Evolutionary conservation across 1,140 invertebrate genomes (phyloP).

Genomic region (Ostrea denselamellosa): DNA sequence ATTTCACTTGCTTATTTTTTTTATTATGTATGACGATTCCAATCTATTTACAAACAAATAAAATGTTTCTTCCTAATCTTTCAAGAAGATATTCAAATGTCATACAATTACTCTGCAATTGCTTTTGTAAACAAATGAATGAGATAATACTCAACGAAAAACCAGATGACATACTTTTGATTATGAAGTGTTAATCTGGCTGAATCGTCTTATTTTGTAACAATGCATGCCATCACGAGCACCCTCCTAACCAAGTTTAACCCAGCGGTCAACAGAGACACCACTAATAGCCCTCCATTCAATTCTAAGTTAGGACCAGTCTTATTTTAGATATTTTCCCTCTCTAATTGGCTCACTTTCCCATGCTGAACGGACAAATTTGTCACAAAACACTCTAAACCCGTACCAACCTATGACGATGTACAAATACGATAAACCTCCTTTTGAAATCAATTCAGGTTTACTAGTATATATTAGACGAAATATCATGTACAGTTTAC

Average conservation of each 20-base stretch:
- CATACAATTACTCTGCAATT: conserved; percentile 22
- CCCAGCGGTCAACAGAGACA: conserved; percentile 1
- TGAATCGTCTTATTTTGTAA: conserved; percentile 30
- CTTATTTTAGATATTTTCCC: conserved; percentile 27
- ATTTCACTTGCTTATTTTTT: not conserved
- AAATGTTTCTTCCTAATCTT: not conserved
- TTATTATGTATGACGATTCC: not conserved
- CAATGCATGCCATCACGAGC: not conserved
- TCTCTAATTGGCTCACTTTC: conserved; percentile 35
- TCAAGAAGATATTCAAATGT: conserved; percentile 29
- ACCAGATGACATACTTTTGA: conserved; percentile 30
- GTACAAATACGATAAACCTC: not conserved
- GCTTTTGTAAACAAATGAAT: conserved; percentile 36
- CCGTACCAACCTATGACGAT: not conserved
- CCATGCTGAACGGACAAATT: conserved; percentile 15
- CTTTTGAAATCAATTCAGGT: not conserved
- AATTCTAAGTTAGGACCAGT: conserved; percentile 7
- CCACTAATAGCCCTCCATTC: conserved; percentile 9
- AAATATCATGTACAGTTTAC: not conserved
- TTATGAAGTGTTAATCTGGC: conserved; percentile 35
- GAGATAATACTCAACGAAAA: not conserved
- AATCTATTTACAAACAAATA: not conserved
- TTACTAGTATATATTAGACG: not conserved
- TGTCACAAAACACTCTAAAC: not conserved
- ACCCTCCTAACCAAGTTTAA: conserved; percentile 24